A percentile compares a stretch with the other conserved stretches of the same genome.
These are phyloP conservation scores for Mesoligia furuncula DNA, from an alignment of 2,888 invertebrate species.

Conservation along the genomic window DNA sequence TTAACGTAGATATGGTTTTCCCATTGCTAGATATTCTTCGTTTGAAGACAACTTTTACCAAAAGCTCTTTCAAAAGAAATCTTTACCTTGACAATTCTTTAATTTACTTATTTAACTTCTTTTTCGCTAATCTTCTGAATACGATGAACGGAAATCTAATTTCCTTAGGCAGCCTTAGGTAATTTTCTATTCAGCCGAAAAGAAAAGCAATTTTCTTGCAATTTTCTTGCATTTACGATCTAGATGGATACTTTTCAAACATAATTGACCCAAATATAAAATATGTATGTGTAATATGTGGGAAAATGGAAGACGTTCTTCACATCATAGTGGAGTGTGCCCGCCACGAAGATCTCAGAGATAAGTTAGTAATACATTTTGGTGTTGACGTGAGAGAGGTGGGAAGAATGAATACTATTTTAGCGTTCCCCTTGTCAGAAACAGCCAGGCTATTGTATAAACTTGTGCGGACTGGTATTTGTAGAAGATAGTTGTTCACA, in stretches of 20 bases:
- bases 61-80: conserved; percentile 25
- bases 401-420: too few species aligned
- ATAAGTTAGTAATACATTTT: too few species aligned
- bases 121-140: conserved; percentile 10
- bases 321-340: too few species aligned
- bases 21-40: conserved; percentile 1
- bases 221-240: background rate
- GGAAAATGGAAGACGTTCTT: too few species aligned
- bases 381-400: too few species aligned
- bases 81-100: conserved; percentile 32
- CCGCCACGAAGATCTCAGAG: too few species aligned
- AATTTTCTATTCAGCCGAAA: background rate
- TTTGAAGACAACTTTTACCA: conserved; percentile 22
- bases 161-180: background rate
- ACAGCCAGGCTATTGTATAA: too few species aligned
- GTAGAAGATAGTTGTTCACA: too few species aligned
- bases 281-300: too few species aligned
- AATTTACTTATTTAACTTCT: conserved; percentile 37
- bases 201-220: background rate
- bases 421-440: too few species aligned
- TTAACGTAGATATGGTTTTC: background rate
- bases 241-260: background rate
- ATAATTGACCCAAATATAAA: background rate
- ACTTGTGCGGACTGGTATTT: too few species aligned
- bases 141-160: conserved; percentile 21